phyloP scores from a whole-genome alignment of 2,113 vertebrate species.

The Nothocercus nigrocapillus region DNA sequence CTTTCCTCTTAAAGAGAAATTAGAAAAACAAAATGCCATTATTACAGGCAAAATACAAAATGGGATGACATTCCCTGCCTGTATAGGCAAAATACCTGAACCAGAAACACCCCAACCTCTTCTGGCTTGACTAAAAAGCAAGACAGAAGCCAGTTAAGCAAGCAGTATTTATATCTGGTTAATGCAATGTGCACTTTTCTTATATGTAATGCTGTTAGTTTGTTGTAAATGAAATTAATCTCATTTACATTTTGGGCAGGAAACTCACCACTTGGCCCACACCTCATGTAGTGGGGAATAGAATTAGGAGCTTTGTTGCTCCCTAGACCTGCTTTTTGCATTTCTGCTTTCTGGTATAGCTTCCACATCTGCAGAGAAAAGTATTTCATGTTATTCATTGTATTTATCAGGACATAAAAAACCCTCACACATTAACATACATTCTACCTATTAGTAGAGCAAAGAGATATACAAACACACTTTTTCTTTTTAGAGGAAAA shows the following conservation, averaged over 20 bases:
- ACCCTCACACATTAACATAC: slow-evolving; percentile 54
- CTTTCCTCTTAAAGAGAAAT: not conserved
- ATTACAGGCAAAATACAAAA: slow-evolving; percentile 30
- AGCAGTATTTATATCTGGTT: slow-evolving; percentile 80
- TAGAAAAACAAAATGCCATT: not conserved
- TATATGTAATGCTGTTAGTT: slow-evolving; percentile 78
- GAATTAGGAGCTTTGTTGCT: slow-evolving; percentile 94
- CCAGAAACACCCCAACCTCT: not conserved
- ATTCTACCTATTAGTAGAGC: slow-evolving; percentile 38
- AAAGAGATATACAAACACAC: slow-evolving; percentile 4
- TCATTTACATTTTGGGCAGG: slow-evolving; percentile 80
- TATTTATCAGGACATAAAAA: slow-evolving; percentile 70
- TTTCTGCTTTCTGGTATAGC: slow-evolving; percentile 92
- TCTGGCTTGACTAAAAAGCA: slow-evolving; percentile 53
- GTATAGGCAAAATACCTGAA: slow-evolving; percentile 25
- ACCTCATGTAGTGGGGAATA: slow-evolving; percentile 86
- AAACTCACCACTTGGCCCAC: slow-evolving; percentile 95
- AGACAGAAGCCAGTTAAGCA: slow-evolving; percentile 72
- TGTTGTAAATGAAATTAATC: slow-evolving; percentile 79
- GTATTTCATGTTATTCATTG: slow-evolving; percentile 87
- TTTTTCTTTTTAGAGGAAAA: not conserved
- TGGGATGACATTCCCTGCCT: not conserved
- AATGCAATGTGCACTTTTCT: slow-evolving; percentile 78
- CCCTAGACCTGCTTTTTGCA: slow-evolving; percentile 97
- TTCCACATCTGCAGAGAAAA: slow-evolving; percentile 99